phyloP scores from a whole-genome alignment of 2,797 vertebrate genomes.

The Typhlichthys eigenmanni region DNA sequence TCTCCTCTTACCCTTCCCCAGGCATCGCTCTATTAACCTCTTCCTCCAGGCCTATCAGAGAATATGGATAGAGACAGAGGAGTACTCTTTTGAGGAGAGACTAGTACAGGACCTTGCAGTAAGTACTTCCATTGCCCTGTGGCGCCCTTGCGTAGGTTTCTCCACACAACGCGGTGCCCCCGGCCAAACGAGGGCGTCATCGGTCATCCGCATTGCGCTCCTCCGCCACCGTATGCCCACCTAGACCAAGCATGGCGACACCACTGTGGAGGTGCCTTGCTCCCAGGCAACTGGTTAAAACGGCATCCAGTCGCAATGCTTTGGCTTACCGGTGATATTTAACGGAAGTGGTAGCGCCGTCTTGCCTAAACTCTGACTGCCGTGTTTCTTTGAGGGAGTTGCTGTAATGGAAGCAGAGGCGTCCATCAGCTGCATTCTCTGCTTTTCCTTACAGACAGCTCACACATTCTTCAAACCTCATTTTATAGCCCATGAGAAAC shows the following conservation, averaged over 20 bases:
- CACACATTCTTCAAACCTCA: not conserved
- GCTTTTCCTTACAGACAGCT: too few relatives aligned
- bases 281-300: conserved; percentile 42
- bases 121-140: conserved; percentile 81
- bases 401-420: conserved; percentile 16
- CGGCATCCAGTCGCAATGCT: conserved; percentile 43
- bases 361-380: conserved; percentile 48
- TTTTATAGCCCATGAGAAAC: conserved; percentile 9
- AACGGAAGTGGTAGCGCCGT: conserved; percentile 38
- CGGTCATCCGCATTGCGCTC: conserved; percentile 34
- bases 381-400: conserved; percentile 24
- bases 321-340: conserved; percentile 46
- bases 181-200: conserved; percentile 19
- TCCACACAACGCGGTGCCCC: conserved; percentile 23
- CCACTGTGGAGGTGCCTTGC: conserved; percentile 25
- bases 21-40: conserved; percentile 99
- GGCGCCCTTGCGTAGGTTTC: conserved; percentile 15
- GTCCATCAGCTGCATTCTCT: not conserved
- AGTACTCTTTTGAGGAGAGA: conserved; percentile 99
- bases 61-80: conserved; percentile 99
- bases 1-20: conserved; percentile 84
- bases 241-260: conserved; percentile 68
- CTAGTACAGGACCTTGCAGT: conserved; percentile 99
- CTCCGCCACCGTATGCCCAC: conserved; percentile 19
- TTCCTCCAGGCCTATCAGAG: conserved; percentile 99